Base-by-base conservation (phyloP, 2,797 vertebrate species). In the Brachyrhaphis roseni region DNA sequence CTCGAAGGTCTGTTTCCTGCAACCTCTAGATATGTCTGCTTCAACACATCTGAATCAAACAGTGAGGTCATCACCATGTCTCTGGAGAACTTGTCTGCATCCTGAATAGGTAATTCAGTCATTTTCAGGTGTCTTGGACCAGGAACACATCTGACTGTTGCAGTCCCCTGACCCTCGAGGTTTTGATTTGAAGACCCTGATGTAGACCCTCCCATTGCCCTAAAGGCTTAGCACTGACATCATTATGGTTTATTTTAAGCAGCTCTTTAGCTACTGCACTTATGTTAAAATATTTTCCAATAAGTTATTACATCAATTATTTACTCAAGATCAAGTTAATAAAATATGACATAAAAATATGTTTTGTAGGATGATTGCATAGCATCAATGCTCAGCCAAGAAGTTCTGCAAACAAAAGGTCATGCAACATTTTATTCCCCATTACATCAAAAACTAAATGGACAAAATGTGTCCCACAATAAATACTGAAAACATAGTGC, bases 401-500 rank as follows among this genome's bases (percentile, higher is more conserved):
- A 76, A 81, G 77, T 55, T 83, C 26, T 45, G 31, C 20, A 80
- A 79, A 88, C 41, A 72, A 34, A 31, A 74, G 18, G 12, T 10
- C 70, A 41, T 70, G 18, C 82, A 79, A 72, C 15, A 45, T 39
- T 57, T 76, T 77, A 53, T 23, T 68, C 51, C 18, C 45, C 31
- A 45, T 72, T 75, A 51, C 39, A 87, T 85, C 64, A 79, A 79
- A 82, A 74, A 83, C 53, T 62, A 81, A 76, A 87, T 84, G 73
- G n/a, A 62, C 47, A 73, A 80, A 57, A 66, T 15, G 68, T 73
- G 87, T 84, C 83, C 59, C 45, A 76, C 46, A 51, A 87, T 84
- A 74, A 92, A 89, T 85, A 86, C 18, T 70, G 4, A 70, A 70
- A 43, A 36, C 34, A 18, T 31, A 26, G 8, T 70, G 12, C 34